A percentile compares a stretch with the other conserved stretches of the same genome.
Conservation (phyloP, 2,113 vertebrate genomes). For the Choloepus hoffmanni region DNA sequence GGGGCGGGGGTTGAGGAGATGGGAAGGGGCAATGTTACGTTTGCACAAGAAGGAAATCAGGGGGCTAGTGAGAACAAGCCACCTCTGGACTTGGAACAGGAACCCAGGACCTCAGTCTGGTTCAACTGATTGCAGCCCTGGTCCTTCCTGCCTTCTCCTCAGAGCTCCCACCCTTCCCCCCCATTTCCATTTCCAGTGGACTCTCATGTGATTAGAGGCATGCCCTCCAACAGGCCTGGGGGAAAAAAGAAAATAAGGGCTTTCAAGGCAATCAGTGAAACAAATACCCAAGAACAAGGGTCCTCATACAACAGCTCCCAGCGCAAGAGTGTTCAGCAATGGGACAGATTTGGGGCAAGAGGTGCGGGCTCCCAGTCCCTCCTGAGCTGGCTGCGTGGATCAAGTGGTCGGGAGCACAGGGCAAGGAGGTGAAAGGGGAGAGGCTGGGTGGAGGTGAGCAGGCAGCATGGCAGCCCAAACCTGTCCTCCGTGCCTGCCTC, state of each 20-base stretch:
- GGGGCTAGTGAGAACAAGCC: neutral
- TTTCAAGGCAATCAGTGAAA: neutral
- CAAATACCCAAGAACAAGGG: neutral
- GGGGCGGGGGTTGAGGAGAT: neutral
- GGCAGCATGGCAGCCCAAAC: neutral
- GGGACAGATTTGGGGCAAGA: neutral
- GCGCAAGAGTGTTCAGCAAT: fast-evolving
- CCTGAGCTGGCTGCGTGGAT: neutral
- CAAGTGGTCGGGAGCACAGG: neutral
- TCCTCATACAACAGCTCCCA: neutral
- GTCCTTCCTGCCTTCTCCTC: neutral
- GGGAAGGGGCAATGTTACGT: neutral
- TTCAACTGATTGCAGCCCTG: fast-evolving
- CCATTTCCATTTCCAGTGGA: neutral
- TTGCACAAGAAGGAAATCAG: neutral
- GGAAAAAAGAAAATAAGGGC: neutral
- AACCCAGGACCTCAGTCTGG: neutral
- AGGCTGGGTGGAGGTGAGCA: neutral
- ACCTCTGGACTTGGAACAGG: neutral
- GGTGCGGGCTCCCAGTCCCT: neutral
- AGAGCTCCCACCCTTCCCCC: neutral
- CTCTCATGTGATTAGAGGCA: neutral
- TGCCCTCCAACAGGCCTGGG: neutral
- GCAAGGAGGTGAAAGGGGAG: neutral
- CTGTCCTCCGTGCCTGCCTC: neutral